A percentile compares a stretch with the other conserved stretches of the same genome.
Evolutionary conservation across 2,797 vertebrate species (phyloP).

Genomic region (Intellagama lesueurii): DNA sequence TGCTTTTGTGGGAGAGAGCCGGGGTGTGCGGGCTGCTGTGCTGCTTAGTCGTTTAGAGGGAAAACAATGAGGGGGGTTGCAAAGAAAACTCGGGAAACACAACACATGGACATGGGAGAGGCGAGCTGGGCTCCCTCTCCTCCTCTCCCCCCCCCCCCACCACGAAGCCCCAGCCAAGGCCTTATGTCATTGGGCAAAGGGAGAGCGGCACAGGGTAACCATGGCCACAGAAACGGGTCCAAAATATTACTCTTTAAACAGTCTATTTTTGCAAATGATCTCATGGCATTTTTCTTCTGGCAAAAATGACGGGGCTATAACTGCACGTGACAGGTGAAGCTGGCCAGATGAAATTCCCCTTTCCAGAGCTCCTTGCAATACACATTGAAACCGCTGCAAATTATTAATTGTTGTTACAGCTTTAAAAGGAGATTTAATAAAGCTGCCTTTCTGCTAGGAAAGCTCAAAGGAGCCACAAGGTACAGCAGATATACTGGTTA

Average conservation of each 20-base stretch:
- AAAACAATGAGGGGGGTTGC: slow-evolving; percentile 19
- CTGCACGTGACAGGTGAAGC: slow-evolving; percentile 5
- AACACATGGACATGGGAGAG: neutral
- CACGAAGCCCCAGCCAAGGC: neutral
- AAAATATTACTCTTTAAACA: slow-evolving; percentile 32
- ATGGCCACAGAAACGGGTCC: slow-evolving; percentile 29
- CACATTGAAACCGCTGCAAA: neutral
- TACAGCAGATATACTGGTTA: neutral
- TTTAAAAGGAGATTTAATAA: slow-evolving; percentile 12
- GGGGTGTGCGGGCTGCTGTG: neutral
- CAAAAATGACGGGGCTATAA: slow-evolving; percentile 6
- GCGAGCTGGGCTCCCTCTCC: neutral
- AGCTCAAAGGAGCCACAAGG: neutral
- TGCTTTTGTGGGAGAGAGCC: slow-evolving; percentile 13
- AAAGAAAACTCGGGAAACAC: neutral
- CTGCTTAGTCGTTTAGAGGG: neutral
- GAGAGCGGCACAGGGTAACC: slow-evolving; percentile 9
- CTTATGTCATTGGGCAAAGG: slow-evolving; percentile 21
- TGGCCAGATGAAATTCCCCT: slow-evolving; percentile 21
- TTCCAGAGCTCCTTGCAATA: neutral
- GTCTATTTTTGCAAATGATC: slow-evolving; percentile 35
- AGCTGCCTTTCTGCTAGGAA: neutral
- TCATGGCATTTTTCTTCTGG: slow-evolving; percentile 11
- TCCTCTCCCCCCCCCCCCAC: no score
- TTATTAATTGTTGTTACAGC: slow-evolving; percentile 16